Percentiles rank a stretch among this genome's conserved stretches.
These are phyloP conservation scores for Malthinus flaveolus DNA, from an alignment of 2,888 invertebrate genomes.

Conservation along the genomic window DNA sequence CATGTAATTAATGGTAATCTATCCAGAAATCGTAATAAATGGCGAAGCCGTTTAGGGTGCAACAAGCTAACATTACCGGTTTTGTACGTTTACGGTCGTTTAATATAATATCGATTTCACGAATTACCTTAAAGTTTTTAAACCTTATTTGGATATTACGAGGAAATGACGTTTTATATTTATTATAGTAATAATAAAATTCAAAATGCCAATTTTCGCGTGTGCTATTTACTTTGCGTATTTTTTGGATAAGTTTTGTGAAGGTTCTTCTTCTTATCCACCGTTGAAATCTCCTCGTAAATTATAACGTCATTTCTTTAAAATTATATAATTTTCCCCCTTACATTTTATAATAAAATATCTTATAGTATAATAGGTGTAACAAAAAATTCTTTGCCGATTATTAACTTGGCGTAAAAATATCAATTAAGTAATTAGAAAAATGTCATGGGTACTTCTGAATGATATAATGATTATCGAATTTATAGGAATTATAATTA, in stretches of 20 bases:
- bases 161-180: neutral
- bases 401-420: no score
- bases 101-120: slow-evolving; percentile 20
- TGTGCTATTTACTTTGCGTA: neutral
- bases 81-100: slow-evolving; percentile 22
- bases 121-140: slow-evolving; percentile 6
- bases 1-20: slow-evolving; percentile 52
- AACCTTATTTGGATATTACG: slow-evolving; percentile 1
- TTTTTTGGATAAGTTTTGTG: neutral
- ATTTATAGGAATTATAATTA: no score
- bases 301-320: slow-evolving; percentile 1
- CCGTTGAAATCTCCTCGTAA: slow-evolving; percentile 9
- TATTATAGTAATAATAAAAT: neutral
- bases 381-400: no score
- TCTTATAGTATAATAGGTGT: no score
- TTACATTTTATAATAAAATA: no score
- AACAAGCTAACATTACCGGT: slow-evolving; percentile 24
- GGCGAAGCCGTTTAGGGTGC: slow-evolving; percentile 22
- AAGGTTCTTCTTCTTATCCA: slow-evolving; percentile 9
- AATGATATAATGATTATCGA: no score
- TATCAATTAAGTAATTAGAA: no score
- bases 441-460: no score
- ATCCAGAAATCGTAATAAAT: slow-evolving; percentile 46
- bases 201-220: neutral
- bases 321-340: neutral